These are phyloP conservation scores for Atta colombica DNA, from an alignment of 1,140 invertebrate species.

Conservation along the genomic window DNA sequence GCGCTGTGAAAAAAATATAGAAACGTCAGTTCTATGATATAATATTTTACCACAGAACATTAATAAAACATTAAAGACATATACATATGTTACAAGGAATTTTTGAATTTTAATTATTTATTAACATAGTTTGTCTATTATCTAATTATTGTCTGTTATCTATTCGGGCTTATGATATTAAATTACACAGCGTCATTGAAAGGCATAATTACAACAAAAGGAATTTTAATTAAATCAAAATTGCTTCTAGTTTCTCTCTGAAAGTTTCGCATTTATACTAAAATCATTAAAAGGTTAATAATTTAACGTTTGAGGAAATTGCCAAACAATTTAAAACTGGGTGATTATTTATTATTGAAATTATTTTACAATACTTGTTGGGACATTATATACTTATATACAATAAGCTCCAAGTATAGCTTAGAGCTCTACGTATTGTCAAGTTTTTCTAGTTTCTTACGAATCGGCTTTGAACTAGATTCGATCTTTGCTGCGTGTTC, in stretches of 20 bases:
- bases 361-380: not conserved
- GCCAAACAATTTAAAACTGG: not conserved
- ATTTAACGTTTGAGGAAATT: not conserved
- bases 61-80: not conserved
- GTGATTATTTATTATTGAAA: not conserved
- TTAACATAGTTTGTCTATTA: not conserved
- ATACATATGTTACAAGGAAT: not conserved
- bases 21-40: not conserved
- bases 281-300: conserved; percentile 7
- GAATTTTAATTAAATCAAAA: conserved; percentile 18
- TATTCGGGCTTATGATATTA: conserved; percentile 10
- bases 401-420: not conserved
- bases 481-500: conserved; percentile 17
- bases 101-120: not conserved
- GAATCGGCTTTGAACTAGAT: conserved; percentile 18
- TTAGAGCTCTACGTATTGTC: not conserved
- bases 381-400: not conserved
- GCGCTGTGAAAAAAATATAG: not conserved
- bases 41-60: not conserved
- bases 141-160: conserved; percentile 9
- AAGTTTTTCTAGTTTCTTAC: conserved; percentile 10
- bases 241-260: not conserved
- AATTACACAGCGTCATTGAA: not conserved
- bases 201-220: not conserved
- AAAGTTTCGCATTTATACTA: not conserved